Conservation (phyloP, 2,113 vertebrate genomes). For the Platycercus adscitus region DNA sequence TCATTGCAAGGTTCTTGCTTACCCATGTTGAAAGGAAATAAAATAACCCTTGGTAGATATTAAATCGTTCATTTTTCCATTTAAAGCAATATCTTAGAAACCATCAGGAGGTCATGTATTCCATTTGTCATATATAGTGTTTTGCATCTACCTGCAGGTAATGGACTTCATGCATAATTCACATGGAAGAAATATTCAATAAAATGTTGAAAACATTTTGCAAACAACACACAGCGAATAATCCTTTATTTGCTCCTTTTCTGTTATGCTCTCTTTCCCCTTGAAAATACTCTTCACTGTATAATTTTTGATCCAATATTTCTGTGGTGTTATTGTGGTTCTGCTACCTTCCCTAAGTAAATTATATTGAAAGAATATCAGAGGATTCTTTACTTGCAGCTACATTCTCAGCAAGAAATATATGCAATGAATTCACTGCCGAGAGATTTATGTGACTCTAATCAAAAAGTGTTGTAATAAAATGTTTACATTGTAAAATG, state of each 20-base stretch:
- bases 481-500: slow-evolving; percentile 58
- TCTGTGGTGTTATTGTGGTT: neutral
- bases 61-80: neutral
- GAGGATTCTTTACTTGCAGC: neutral
- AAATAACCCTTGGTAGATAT: neutral
- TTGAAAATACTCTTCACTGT: neutral
- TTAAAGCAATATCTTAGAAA: slow-evolving; percentile 9
- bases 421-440: neutral
- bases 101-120: neutral
- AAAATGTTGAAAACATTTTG: slow-evolving; percentile 1
- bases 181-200: slow-evolving; percentile 3
- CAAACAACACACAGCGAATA: neutral
- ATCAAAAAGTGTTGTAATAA: slow-evolving; percentile 47
- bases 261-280: neutral
- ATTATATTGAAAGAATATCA: neutral
- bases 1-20: neutral
- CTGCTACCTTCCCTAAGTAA: neutral
- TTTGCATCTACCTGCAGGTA: slow-evolving; percentile 24
- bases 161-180: slow-evolving; percentile 19
- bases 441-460: slow-evolving; percentile 8
- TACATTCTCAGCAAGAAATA: slow-evolving; percentile 21
- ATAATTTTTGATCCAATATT: slow-evolving; percentile 10
- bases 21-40: neutral
- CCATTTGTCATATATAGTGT: neutral
- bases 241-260: neutral